Evolutionary conservation across 2,888 invertebrate species (phyloP).

Genomic region (Spodoptera picta): DNA sequence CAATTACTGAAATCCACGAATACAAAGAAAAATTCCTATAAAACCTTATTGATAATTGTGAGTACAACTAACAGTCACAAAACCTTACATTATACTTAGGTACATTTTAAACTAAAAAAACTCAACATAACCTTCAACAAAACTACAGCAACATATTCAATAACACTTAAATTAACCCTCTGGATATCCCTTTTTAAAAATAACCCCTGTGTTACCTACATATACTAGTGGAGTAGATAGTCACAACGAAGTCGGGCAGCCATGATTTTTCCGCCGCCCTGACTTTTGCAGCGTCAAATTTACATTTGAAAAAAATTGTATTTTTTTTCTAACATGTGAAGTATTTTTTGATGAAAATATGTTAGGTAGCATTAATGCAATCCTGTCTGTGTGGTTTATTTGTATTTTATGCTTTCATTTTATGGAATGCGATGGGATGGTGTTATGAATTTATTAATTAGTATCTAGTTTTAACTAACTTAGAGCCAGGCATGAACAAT

Average conservation of each 20-base stretch:
- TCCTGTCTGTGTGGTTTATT: conserved; percentile 23
- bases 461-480: no score
- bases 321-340: conserved; percentile 57
- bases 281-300: conserved; percentile 47
- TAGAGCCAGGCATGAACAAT: no score
- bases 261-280: conserved; percentile 62
- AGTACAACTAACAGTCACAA: no score
- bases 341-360: conserved; percentile 49
- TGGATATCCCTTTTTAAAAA: conserved; percentile 52
- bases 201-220: conserved; percentile 40
- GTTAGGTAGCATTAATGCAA: conserved; percentile 24
- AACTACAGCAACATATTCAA: conserved; percentile 20
- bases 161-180: conserved; percentile 33
- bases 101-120: background rate
- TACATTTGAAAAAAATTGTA: conserved; percentile 53
- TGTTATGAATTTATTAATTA: background rate
- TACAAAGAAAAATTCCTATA: no score
- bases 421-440: background rate
- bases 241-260: conserved; percentile 47
- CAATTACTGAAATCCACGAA: no score
- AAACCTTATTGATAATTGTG: no score
- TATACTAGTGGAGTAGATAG: conserved; percentile 30
- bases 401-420: conserved; percentile 5
- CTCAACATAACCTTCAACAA: background rate
- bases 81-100: no score